Conservation (phyloP, 2,113 vertebrate species). For the Catagonus wagneri region DNA sequence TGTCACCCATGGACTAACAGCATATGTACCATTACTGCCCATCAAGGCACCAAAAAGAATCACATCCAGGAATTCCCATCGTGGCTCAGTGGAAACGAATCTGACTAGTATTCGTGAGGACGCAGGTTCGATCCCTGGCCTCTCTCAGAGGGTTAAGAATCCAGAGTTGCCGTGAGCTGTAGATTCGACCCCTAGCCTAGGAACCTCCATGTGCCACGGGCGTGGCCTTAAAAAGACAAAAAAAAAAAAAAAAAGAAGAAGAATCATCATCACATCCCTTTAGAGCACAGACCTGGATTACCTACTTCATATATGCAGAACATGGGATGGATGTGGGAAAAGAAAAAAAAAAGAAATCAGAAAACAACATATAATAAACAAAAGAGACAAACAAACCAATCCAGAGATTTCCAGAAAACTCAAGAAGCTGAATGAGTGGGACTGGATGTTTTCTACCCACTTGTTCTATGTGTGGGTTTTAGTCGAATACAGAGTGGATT, state of each 20-base stretch:
- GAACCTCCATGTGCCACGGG: too few relatives aligned
- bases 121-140: too few relatives aligned
- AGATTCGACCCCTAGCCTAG: too few relatives aligned
- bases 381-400: background rate
- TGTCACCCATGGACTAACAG: background rate
- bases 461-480: background rate
- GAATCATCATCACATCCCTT: background rate
- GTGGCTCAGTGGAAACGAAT: too few relatives aligned
- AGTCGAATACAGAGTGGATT: background rate
- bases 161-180: too few relatives aligned
- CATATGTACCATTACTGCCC: background rate
- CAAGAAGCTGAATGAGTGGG: background rate
- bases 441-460: background rate
- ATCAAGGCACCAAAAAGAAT: background rate
- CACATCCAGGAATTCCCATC: too few relatives aligned
- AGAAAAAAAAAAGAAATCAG: background rate
- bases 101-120: too few relatives aligned
- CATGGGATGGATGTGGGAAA: background rate
- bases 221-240: too few relatives aligned
- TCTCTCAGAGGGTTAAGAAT: too few relatives aligned
- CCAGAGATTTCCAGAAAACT: constrained; percentile 3
- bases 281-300: background rate
- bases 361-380: background rate
- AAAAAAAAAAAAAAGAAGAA: too few relatives aligned
- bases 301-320: background rate